Percentiles rank a stretch among this genome's conserved stretches.
Evolutionary conservation across 92 coral and sea anemone species (phyloP).

Genomic region (Epizoanthus scotinus): DNA sequence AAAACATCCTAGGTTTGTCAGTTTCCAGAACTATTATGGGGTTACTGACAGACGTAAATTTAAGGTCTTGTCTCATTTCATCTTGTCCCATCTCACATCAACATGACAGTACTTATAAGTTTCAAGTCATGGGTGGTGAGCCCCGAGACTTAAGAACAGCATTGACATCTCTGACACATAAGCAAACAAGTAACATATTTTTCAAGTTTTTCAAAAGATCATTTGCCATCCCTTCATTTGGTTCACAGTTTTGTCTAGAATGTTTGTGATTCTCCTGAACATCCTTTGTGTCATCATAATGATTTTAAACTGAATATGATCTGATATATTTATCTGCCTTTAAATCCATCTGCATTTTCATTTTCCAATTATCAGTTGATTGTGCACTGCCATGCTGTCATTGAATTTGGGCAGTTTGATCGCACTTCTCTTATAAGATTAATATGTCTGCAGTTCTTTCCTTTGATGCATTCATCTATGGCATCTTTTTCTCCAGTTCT

Average conservation of each 20-base stretch:
- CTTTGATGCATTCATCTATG: background rate
- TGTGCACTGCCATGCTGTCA: background rate
- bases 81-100: too few species aligned
- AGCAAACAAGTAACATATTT: too few species aligned
- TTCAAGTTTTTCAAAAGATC: too few species aligned
- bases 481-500: background rate
- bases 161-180: too few species aligned
- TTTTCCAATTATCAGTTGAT: background rate
- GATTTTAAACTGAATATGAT: background rate
- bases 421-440: background rate
- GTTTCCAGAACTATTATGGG: too few species aligned
- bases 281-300: background rate
- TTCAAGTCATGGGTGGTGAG: too few species aligned
- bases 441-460: background rate
- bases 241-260: background rate
- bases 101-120: too few species aligned
- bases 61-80: too few species aligned
- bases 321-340: conserved; percentile 5
- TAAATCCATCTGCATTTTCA: background rate
- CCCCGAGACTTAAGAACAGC: too few species aligned
- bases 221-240: background rate
- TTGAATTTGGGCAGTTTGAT: background rate
- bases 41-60: too few species aligned
- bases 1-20: too few species aligned
- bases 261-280: background rate